Conservation (phyloP, 2,113 vertebrate species). For the Tinamus guttatus region DNA sequence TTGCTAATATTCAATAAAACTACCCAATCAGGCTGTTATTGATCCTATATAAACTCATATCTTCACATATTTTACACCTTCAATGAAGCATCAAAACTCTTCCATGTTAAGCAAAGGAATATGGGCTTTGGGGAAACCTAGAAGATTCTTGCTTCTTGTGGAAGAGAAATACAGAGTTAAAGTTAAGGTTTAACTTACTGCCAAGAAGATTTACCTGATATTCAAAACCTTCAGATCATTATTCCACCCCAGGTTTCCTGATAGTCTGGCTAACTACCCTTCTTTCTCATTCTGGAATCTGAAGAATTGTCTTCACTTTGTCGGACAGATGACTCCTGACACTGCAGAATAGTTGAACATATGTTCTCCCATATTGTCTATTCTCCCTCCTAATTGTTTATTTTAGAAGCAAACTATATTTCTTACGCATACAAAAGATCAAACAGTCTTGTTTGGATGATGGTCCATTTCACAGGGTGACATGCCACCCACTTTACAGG, state of each 20-base stretch:
- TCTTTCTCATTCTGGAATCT: not conserved
- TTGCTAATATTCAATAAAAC: not conserved
- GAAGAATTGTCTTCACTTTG: not conserved
- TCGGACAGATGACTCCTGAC: not conserved
- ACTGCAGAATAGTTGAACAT: not conserved
- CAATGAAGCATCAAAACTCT: not conserved
- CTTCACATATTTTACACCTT: not conserved
- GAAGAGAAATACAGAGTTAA: not conserved
- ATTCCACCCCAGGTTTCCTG: not conserved
- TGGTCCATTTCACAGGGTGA: not conserved
- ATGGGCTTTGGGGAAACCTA: not conserved
- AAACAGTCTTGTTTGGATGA: not conserved
- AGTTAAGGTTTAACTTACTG: not conserved
- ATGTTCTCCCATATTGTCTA: not conserved
- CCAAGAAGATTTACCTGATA: not conserved
- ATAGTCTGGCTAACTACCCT: not conserved
- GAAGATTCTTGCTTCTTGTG: not conserved
- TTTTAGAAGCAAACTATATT: not conserved
- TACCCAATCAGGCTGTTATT: not conserved
- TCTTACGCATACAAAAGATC: not conserved
- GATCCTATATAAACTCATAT: not conserved
- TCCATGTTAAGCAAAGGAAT: not conserved
- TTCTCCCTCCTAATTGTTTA: not conserved
- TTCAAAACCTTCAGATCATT: not conserved
- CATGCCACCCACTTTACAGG: not conserved